Evolutionary conservation across 2,797 vertebrate genomes (phyloP).

Genomic region (Aulostomus chinensis): DNA sequence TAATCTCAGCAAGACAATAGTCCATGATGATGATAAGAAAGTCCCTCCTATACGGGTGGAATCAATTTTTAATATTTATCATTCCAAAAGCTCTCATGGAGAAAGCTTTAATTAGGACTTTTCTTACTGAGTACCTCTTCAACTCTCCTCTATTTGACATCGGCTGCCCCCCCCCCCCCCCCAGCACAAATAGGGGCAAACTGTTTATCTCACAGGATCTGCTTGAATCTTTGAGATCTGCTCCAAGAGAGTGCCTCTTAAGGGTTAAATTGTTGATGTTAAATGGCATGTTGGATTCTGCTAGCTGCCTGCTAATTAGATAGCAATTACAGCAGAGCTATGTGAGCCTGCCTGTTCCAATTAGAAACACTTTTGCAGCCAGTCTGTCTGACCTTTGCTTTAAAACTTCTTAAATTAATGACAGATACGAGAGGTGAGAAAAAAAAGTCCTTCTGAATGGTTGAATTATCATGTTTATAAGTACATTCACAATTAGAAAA

Average conservation of each 20-base stretch:
- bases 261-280: constrained; percentile 81
- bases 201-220: constrained; percentile 47
- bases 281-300: constrained; percentile 75
- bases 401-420: constrained; percentile 74
- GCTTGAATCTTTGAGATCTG: constrained; percentile 20
- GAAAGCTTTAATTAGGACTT: constrained; percentile 65
- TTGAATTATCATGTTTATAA: constrained; percentile 54
- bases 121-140: constrained; percentile 59
- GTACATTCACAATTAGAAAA: too few relatives aligned
- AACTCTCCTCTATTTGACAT: constrained; percentile 59
- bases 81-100: constrained; percentile 62
- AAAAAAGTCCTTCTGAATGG: too few relatives aligned
- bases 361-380: constrained; percentile 76
- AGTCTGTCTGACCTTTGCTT: constrained; percentile 76
- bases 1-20: constrained; percentile 69
- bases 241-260: constrained; percentile 32
- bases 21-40: constrained; percentile 57
- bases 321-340: constrained; percentile 78
- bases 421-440: constrained; percentile 55
- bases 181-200: constrained; percentile 40
- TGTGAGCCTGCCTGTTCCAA: constrained; percentile 76
- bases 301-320: constrained; percentile 80
- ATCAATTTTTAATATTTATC: constrained; percentile 75
- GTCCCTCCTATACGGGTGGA: constrained; percentile 63
- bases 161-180: constrained; percentile 53